phyloP scores from a whole-genome alignment of 2,888 invertebrate genomes.

The Morpho helenor region DNA sequence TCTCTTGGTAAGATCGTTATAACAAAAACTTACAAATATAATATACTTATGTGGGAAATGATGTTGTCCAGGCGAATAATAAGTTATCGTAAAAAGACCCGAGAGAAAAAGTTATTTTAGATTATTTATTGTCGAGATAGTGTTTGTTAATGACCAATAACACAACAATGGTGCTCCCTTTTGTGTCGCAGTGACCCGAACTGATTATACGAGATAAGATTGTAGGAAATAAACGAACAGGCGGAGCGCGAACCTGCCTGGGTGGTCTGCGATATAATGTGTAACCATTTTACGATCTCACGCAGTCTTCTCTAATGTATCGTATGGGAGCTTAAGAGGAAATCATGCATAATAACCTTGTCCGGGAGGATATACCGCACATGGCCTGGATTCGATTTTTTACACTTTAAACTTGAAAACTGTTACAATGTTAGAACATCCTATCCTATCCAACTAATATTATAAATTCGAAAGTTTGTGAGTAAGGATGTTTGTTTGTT shows the following conservation, averaged over 20 bases:
- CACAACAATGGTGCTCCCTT: slow-evolving; percentile 33
- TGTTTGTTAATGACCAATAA: slow-evolving; percentile 26
- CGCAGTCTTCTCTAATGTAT: slow-evolving; percentile 25
- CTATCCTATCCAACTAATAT: too few relatives aligned
- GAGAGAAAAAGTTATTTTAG: slow-evolving; percentile 5
- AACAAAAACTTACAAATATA: too few relatives aligned
- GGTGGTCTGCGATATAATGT: slow-evolving; percentile 60
- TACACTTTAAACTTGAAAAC: too few relatives aligned
- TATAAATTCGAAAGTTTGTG: too few relatives aligned
- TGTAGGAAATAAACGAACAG: slow-evolving; percentile 59
- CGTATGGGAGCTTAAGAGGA: slow-evolving; percentile 11
- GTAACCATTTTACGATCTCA: slow-evolving; percentile 48
- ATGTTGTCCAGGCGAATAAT: too few relatives aligned
- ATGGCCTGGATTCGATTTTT: too few relatives aligned
- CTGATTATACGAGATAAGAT: slow-evolving; percentile 63
- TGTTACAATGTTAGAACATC: too few relatives aligned
- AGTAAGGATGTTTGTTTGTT: too few relatives aligned
- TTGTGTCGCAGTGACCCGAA: slow-evolving; percentile 42
- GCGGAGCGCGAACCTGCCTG: slow-evolving; percentile 48
- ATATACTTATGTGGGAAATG: too few relatives aligned
- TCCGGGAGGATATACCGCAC: not conserved
- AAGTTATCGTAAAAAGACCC: not conserved
- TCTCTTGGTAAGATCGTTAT: too few relatives aligned
- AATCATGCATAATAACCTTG: slow-evolving; percentile 11
- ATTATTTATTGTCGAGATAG: slow-evolving; percentile 9